A percentile compares a stretch with the other conserved stretches of the same genome.
phyloP scores from a whole-genome alignment of 2,113 vertebrate genomes.

The Plotosus lineatus region DNA sequence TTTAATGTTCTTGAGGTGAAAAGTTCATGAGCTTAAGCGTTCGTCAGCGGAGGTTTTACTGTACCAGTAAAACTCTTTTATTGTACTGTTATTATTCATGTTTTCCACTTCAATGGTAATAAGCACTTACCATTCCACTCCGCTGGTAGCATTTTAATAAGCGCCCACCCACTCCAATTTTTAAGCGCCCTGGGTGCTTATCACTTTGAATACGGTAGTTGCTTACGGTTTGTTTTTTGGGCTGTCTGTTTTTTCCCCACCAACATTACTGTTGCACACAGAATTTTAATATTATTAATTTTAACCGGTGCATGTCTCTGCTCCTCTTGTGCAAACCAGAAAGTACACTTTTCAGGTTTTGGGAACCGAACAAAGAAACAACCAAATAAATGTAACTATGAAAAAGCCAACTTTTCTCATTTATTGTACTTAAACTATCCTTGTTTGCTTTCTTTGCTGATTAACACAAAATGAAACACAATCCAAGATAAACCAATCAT shows the following conservation, averaged over 20 bases:
- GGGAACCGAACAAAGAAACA: too few species aligned
- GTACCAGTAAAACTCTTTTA: too few species aligned
- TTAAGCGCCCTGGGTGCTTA: too few species aligned
- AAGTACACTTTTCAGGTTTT: neutral
- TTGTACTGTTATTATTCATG: too few species aligned
- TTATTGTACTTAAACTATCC: neutral
- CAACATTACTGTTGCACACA: neutral
- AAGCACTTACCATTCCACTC: too few species aligned
- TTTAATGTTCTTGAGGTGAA: too few species aligned
- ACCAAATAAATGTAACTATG: neutral
- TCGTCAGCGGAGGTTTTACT: too few species aligned
- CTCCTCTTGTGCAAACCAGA: neutral
- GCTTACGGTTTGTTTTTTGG: neutral
- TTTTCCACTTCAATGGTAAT: too few species aligned
- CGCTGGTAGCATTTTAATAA: too few species aligned
- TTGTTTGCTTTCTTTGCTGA: conserved; percentile 7
- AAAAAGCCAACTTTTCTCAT: neutral
- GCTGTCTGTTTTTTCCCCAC: neutral
- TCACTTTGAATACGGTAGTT: too few species aligned
- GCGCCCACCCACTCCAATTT: too few species aligned
- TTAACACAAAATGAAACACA: conserved; percentile 15
- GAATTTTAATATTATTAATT: neutral
- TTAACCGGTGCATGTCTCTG: neutral
- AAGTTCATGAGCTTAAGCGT: too few species aligned
- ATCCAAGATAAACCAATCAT: neutral